phyloP scores from a whole-genome alignment of 2,888 invertebrate genomes.

The Balanococcus diminutus region DNA sequence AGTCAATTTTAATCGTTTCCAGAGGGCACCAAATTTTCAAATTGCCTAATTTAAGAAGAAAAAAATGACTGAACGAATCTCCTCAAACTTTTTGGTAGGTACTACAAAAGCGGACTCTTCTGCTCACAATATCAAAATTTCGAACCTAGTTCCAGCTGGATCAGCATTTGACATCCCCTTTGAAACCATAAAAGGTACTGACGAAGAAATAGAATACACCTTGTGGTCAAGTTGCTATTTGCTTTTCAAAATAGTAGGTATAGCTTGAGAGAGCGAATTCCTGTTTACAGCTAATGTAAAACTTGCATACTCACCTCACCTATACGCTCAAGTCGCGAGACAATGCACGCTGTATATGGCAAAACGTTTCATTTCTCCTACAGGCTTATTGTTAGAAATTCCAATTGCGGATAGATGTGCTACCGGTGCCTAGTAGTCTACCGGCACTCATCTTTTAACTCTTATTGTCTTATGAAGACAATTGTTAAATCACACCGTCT shows the following conservation, averaged over 20 bases:
- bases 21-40: too few relatives aligned
- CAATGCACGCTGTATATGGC: constrained; percentile 50
- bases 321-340: constrained; percentile 22
- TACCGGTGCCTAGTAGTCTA: constrained; percentile 52
- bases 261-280: constrained; percentile 31
- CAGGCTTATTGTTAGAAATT: constrained; percentile 51
- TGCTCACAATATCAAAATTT: too few relatives aligned
- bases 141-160: too few relatives aligned
- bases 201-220: too few relatives aligned
- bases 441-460: constrained; percentile 52
- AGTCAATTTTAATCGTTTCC: too few relatives aligned
- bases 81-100: too few relatives aligned
- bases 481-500: constrained; percentile 54
- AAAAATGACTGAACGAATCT: too few relatives aligned
- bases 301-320: constrained; percentile 15
- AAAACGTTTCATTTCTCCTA: constrained; percentile 51
- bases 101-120: too few relatives aligned
- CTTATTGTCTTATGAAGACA: constrained; percentile 52
- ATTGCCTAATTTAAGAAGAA: too few relatives aligned
- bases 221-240: too few relatives aligned
- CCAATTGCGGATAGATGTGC: constrained; percentile 54
- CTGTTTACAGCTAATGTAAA: constrained; percentile 34
- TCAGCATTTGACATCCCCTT: too few relatives aligned
- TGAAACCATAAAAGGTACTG: too few relatives aligned
- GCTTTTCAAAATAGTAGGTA: background rate